Evolutionary conservation across 2,888 invertebrate genomes (phyloP), one percentile per base, ranked within the genome.

Genomic region (Herminia tarsipennalis): DNA sequence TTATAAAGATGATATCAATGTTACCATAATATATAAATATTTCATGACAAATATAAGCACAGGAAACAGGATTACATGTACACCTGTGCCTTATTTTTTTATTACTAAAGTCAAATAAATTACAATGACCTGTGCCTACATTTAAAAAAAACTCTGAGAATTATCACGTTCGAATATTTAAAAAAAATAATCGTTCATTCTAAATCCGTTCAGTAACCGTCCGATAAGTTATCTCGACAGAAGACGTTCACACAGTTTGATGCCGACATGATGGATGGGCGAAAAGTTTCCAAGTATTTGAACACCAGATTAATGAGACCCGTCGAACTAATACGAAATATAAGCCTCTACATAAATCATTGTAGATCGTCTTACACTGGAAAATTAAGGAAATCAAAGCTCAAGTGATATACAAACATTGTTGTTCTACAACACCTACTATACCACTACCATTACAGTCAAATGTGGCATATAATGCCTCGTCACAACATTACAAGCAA

Each of bases 371-470:
- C 24, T 56, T 61, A 68, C 9, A 45, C 18, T 66, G 70, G 77
- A 38, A 33, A 28, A 24, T 41, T 64, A 60, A 59, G 62, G 70
- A 76, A 78, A 77, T 71, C 66, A 72, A 71, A 73, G 67, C 72
- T 70, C 59, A 59, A 72, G 70, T 66, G 66, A 63, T 66, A 60
- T 42, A 57, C 58, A 72, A 77, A 73, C 73, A 70, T 53, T 48
- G 44, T 52, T 48, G 36, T 41, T 42, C 30, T 8, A 28, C 36
- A 54, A 57, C 58, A 52, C 59, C 53, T 50, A 39, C 46, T 37
- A 27, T 32, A 13, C 21, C 17, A n/a, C 16, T 33, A 27, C 20
- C 24, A 14, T 51, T 34, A 59, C 52, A 46, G 18, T 52, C 1
- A 9, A 34, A 6, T 10, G 22, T 22, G 6, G 18, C 5, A 21